phyloP scores from a whole-genome alignment of 2,888 invertebrate genomes.

The Thysanoteuthis rhombus region DNA sequence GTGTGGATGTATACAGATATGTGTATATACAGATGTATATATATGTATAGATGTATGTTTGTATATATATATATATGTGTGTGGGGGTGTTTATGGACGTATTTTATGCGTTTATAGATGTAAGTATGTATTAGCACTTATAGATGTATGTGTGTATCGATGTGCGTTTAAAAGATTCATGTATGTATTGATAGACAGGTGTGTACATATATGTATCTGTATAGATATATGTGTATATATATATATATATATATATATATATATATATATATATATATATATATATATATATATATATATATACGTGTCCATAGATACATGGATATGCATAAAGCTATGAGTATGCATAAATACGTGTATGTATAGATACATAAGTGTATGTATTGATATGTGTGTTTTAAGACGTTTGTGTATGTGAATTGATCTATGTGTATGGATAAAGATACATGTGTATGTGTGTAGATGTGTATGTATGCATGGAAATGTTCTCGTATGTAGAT shows the following conservation, averaged over 20 bases:
- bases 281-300: not conserved
- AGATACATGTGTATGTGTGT: not conserved
- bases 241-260: not conserved
- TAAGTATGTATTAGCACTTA: not conserved
- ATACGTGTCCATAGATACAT: not conserved
- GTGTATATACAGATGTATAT: not conserved
- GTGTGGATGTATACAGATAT: not conserved
- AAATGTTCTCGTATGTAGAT: not conserved
- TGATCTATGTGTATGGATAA: not conserved
- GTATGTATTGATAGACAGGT: not conserved
- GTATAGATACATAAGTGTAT: not conserved
- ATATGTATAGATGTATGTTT: not conserved
- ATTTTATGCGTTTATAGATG: not conserved
- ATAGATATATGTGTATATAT: not conserved
- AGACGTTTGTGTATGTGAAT: not conserved
- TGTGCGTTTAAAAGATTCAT: not conserved
- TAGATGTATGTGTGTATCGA: not conserved
- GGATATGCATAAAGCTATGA: not conserved
- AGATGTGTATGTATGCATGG: not conserved
- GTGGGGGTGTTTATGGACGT: no score
- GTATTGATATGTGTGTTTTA: not conserved
- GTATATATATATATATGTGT: not conserved
- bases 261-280: not conserved
- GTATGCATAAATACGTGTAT: not conserved
- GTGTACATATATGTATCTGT: not conserved